A percentile compares a stretch with the other conserved stretches of the same genome.
phyloP scores from a whole-genome alignment of 2,113 vertebrate species.

The Oncorhynchus kisutch region DNA sequence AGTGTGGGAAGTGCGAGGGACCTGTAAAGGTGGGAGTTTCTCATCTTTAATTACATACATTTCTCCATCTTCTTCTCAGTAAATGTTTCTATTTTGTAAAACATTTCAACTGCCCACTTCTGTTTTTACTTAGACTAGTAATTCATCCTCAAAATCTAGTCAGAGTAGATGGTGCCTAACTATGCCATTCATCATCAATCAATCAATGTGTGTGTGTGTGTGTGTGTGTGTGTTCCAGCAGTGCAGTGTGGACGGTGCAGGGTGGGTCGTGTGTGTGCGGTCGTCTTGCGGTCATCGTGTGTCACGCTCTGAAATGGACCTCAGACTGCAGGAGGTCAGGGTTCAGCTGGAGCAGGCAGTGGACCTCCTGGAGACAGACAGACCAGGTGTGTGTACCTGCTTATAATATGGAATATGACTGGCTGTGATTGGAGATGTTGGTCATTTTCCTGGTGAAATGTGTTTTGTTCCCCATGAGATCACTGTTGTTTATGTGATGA shows the following conservation, averaged over 20 bases:
- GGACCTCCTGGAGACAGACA: conserved; percentile 63
- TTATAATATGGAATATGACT: not conserved
- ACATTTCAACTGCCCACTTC: too few species aligned
- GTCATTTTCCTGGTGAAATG: not conserved
- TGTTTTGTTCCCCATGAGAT: not conserved
- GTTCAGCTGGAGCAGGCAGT: conserved; percentile 50
- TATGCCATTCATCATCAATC: too few species aligned
- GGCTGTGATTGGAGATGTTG: not conserved
- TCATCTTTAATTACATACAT: not conserved
- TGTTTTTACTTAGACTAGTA: too few species aligned
- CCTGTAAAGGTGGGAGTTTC: conserved; percentile 43
- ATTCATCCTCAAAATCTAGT: too few species aligned
- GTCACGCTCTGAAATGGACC: conserved; percentile 45
- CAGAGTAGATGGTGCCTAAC: too few species aligned
- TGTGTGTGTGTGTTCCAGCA: conserved; percentile 34
- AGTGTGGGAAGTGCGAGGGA: conserved; percentile 69
- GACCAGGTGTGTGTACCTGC: conserved; percentile 52
- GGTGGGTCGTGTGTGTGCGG: conserved; percentile 47
- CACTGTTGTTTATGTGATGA: too few species aligned
- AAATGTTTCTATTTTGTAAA: not conserved
- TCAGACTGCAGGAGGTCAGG: conserved; percentile 53
- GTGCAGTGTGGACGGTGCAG: conserved; percentile 14
- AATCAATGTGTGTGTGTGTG: not conserved
- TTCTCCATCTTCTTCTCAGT: not conserved
- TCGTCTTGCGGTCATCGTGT: conserved; percentile 47